Base-by-base conservation (phyloP, 2,113 vertebrate genomes). In the Xiphophorus hellerii region DNA sequence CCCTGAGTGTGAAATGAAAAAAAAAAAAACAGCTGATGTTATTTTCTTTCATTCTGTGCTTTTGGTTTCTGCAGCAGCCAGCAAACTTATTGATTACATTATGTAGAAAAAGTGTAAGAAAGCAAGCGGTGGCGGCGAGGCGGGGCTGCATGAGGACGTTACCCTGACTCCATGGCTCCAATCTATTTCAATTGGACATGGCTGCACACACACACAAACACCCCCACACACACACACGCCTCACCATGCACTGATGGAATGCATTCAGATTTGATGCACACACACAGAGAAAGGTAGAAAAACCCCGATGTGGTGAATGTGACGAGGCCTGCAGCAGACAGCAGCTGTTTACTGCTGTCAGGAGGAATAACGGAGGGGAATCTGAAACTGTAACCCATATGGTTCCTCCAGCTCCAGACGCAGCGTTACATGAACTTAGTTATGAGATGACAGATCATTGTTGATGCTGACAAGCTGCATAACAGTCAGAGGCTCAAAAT, bases 141-240 rank as follows among this genome's bases (percentile, higher is more conserved):
- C 83, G 29, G 76, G 66, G 27, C 81, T 61, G 83, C 86, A 44
- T 9, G 48, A 44, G 73, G 80, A 79, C 82, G 82, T 81, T 67
- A 90, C 78, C 71, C 80, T 37, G 78, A 73, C 67, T 80, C 78
- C 73, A 78, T 22, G 76, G 83, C 86, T 87, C 85, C 88, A 91
- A 91, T 92, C 88, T 92, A 90, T 90, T 90, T 71, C 85, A 79
- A 92, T 92, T 92, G 87, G 91, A 91, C 87, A 91, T 82, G 91
- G 91, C 91, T 92, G 84, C 78, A 37, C 81, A 74, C 73, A 37
- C 35, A 35, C 35, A 33, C 31, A 33, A n/a, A 86, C 78, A 75
- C 77, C 83, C 44, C 69, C 78, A 37, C 81, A 74, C 73, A 37
- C 44, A 69, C 35, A 25, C 85, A 77, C 76, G 42, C 70, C 86